Evolutionary conservation across 2,888 invertebrate genomes (phyloP), one percentile per base, ranked within the genome.

Genomic region (Antheraea assamensis): DNA sequence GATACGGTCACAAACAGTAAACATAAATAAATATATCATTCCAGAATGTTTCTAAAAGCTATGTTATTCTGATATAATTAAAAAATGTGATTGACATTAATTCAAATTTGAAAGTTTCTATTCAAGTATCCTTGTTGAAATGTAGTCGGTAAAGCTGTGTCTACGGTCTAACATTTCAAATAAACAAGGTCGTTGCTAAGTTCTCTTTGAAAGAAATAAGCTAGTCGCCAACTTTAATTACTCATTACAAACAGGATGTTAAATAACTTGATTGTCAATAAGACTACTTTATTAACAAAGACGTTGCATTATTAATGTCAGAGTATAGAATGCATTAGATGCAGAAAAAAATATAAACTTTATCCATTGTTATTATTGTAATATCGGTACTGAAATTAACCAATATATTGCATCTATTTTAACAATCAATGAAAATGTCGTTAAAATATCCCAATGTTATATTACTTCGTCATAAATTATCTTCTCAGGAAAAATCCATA

Each of bases 221-320:
- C 68, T 35, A n/a, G 72, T 58, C 61, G 68, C 58, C 19, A 61
- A 76, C 52, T 76, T 74, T 72, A 75, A 73, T 71, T 52, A 73
- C 27, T 73, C 72, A 42, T 75, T 70, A 73, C 61, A 21, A 61
- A 55, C 76, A 74, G 76, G 74, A 76, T 75, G 75, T 68, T 68
- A 68, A 68, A 68, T 68, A 35, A 35, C 19, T 68, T 21, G 8
- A 8, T 35, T 64, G 30, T 64, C 61, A 27, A 17, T 64, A 15
- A 17, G n/a, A 58, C 58, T n/a, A 58, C 2, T 58, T 10, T 58
- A 24, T 58, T 58, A 58, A 24, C 24, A 58, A 24, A n/a, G 24
- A 58, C n/a, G 58, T 58, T n/a, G 24, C 21, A 58, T n/a, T 58
- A n/a, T 3, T 55, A 3, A 55, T 58, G n/a, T 58, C 7, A 58